Conservation (phyloP, 2,797 vertebrate species). For the Eurystomus glaucurus region DNA sequence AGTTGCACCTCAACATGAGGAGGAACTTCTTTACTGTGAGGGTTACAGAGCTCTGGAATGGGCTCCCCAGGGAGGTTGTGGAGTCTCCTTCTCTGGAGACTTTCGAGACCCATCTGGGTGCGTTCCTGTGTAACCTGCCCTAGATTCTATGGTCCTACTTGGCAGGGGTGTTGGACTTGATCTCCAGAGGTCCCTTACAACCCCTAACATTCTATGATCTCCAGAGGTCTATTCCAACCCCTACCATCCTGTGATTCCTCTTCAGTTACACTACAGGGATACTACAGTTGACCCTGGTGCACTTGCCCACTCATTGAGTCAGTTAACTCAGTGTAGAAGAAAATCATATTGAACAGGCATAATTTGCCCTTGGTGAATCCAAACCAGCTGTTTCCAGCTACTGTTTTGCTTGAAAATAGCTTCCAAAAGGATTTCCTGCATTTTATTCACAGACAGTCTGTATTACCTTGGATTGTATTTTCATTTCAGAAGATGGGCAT, state of each 20-base stretch:
- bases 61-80: no score
- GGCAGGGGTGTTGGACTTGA: no score
- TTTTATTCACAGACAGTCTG: neutral
- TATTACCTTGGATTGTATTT: neutral
- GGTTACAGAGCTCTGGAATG: no score
- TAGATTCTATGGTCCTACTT: no score
- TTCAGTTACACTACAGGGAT: neutral
- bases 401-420: neutral
- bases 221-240: no score
- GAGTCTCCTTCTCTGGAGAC: no score
- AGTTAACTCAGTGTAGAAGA: neutral
- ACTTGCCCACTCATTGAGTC: neutral
- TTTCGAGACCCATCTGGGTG: no score
- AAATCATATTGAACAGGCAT: neutral
- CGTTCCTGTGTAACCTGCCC: no score
- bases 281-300: neutral
- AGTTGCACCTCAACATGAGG: no score
- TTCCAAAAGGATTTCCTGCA: neutral
- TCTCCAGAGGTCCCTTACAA: no score
- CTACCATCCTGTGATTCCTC: neutral
- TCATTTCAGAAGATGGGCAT: neutral
- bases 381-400: neutral
- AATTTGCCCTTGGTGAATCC: neutral
- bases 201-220: no score
- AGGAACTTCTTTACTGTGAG: no score